Base-by-base conservation (phyloP, 2,113 vertebrate species). In the Pycnonotus jocosus region DNA sequence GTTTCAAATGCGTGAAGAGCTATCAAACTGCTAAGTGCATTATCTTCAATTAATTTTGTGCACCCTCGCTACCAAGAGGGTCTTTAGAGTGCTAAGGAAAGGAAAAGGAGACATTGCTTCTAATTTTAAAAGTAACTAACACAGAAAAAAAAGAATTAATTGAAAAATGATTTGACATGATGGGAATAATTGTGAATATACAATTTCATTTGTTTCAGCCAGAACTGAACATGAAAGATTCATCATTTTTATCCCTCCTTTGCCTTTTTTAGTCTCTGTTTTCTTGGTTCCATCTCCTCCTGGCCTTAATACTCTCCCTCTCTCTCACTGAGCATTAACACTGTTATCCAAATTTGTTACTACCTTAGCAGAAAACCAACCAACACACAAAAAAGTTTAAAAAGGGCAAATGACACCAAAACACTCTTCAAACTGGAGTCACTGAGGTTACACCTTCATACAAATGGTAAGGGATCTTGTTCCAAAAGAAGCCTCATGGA, bases 41-140 rank as follows among this genome's bases (percentile, higher is more conserved):
- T 96, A 92, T 81, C 88, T 81, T 86, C 95, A 96, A 94, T 93
- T 94, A 94, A 93, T 94, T 94, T 90, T 81, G 64, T 86, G 82
- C 82, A 48, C 90, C 76, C 90, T 92, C 80, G 50, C 90, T 96
- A 95, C 53, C 69, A 86, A 92, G 72, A 92, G 81, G 66, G 64
- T 86, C 81, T 93, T 92, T 74, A 92, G 60, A 81, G 48, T 58
- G 42, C 60, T 37, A 45, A 86, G 58, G 51, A 82, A 82, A 93
- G 74, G 62, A 70, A 73, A 90, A 83, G 14, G 24, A 95, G 82
- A 66, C n/a, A 51, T 71, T 88, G 37, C 56, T 96, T 88, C 86
- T 80, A 84, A 90, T 88, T 94, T 92, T 92, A 81, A 88, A 91
- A 83, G 65, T 57, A 92, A 90, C 68, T 68, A 70, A 90, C 51